A percentile compares a stretch with the other conserved stretches of the same genome.
Conservation (phyloP, 2,113 vertebrate species). For the Turdus rufiventris region DNA sequence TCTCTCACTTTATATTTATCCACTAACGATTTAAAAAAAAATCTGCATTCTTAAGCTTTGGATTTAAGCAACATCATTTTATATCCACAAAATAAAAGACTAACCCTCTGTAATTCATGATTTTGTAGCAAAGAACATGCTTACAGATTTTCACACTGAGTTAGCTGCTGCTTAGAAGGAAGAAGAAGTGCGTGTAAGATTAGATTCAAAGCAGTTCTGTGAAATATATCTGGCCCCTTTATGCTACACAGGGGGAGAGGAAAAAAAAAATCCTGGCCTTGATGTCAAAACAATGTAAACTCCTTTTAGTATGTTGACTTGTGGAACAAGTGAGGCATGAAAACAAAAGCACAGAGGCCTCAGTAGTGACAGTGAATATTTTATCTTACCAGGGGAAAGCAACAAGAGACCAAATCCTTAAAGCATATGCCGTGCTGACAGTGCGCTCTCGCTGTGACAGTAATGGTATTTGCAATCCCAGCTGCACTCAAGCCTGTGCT, state of each 20-base stretch:
- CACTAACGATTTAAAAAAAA: not conserved
- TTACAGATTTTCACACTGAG: not conserved
- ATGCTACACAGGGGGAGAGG: not conserved
- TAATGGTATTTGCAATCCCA: not conserved
- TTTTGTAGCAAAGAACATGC: not conserved
- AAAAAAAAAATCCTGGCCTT: not conserved
- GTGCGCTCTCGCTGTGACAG: not conserved
- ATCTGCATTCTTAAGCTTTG: not conserved
- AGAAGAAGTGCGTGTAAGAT: not conserved
- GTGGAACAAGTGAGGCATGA: not conserved
- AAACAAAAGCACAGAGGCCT: not conserved
- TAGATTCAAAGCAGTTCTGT: not conserved
- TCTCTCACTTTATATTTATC: not conserved
- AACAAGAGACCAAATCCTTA: not conserved
- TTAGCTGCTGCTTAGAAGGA: not conserved
- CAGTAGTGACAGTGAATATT: not conserved
- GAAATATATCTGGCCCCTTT: not conserved
- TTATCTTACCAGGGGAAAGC: slow-evolving; percentile 1
- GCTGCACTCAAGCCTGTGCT: not conserved
- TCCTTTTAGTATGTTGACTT: slow-evolving; percentile 17
- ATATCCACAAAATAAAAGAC: not conserved
- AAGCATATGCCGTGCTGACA: not conserved
- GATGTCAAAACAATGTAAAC: not conserved
- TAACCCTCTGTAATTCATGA: not conserved
- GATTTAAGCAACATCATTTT: not conserved